These are phyloP conservation scores for Crypturellus tataupa DNA, from an alignment of 2,797 vertebrate species.

Conservation along the genomic window DNA sequence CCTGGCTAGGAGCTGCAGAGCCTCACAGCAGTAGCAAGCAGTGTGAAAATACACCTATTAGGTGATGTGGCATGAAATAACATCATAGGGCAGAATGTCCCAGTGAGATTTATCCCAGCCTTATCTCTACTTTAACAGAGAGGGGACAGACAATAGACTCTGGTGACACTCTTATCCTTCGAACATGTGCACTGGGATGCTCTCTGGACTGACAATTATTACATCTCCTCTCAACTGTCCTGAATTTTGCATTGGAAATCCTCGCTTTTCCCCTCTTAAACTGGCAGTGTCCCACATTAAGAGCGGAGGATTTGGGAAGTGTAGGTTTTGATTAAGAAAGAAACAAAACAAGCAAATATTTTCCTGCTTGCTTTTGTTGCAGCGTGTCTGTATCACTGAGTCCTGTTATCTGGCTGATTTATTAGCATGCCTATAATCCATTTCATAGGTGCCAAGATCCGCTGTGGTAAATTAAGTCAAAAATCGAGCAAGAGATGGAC, in stretches of 20 bases:
- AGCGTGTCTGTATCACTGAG: not conserved
- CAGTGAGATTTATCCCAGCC: conserved; percentile 78
- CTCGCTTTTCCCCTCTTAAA: conserved; percentile 1
- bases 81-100: conserved; percentile 76
- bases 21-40: conserved; percentile 85
- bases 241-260: conserved; percentile 70
- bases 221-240: conserved; percentile 28
- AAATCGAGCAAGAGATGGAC: not conserved
- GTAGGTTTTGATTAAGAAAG: not conserved
- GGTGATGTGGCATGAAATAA: conserved; percentile 80
- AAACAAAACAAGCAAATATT: not conserved
- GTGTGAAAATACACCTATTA: conserved; percentile 81
- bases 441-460: not conserved
- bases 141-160: conserved; percentile 79
- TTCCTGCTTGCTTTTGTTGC: not conserved
- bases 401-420: not conserved
- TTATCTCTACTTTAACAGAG: conserved; percentile 81
- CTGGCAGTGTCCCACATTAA: conserved; percentile 35
- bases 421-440: not conserved
- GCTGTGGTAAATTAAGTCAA: not conserved
- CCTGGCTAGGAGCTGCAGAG: conserved; percentile 92
- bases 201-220: conserved; percentile 77
- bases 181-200: conserved; percentile 71
- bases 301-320: conserved; percentile 15
- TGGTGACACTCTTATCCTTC: conserved; percentile 78